These are phyloP conservation scores for Pyrocoelia pectoralis DNA, from an alignment of 2,888 invertebrate genomes.

Conservation along the genomic window DNA sequence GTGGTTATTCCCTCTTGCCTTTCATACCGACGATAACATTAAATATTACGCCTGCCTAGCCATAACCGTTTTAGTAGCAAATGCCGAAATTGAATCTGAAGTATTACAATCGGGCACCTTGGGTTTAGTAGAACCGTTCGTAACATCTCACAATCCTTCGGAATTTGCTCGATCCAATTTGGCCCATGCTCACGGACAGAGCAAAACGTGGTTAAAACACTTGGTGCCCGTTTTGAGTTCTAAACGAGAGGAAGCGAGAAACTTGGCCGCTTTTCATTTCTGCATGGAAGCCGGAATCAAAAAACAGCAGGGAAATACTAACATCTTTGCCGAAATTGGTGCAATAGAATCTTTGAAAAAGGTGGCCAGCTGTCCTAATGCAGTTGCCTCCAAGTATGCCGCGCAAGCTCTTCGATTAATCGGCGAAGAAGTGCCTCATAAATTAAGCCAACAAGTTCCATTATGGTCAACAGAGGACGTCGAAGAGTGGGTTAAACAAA, in stretches of 20 bases:
- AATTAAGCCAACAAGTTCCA: conserved; percentile 96
- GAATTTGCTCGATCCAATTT: conserved; percentile 93
- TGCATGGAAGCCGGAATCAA: conserved; percentile 99
- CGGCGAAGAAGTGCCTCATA: conserved; percentile 97
- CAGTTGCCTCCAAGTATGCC: conserved; percentile 96
- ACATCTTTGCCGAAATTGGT: conserved; percentile 92
- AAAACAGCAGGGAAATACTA: conserved; percentile 89
- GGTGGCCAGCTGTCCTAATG: conserved; percentile 97
- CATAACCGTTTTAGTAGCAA: conserved; percentile 94
- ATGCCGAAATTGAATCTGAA: conserved; percentile 97
- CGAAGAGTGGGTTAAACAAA: conserved; percentile 97
- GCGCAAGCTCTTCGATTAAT: conserved; percentile 90
- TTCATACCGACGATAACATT: conserved; percentile 95
- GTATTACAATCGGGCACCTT: conserved; percentile 96
- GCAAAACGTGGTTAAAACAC: conserved; percentile 92
- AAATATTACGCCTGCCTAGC: conserved; percentile 99
- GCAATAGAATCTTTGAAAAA: conserved; percentile 95
- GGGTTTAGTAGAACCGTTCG: conserved; percentile 95
- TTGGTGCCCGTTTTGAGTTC: conserved; percentile 94
- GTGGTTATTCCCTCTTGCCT: conserved; percentile 98
- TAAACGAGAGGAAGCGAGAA: conserved; percentile 94
- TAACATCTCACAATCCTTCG: conserved; percentile 92
- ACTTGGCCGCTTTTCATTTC: conserved; percentile 97
- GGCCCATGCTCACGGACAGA: conserved; percentile 95
- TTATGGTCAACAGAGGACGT: conserved; percentile 98